Conservation (phyloP, 2,888 invertebrate genomes). For the Platycheirus albimanus region DNA sequence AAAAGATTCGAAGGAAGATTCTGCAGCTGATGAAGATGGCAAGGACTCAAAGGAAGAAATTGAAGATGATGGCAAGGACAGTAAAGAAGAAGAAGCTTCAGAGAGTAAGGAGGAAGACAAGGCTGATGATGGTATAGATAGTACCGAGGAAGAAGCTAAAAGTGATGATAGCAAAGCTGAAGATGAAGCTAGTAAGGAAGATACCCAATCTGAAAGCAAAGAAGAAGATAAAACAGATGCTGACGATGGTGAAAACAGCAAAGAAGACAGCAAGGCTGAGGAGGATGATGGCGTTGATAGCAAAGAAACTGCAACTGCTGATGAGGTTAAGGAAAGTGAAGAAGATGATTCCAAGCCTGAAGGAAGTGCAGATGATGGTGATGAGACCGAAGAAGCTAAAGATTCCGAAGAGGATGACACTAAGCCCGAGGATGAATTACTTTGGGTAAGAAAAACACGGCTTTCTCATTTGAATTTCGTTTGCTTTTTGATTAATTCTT, state of each 20-base stretch:
- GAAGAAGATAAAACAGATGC: constrained; percentile 74
- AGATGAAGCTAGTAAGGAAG: constrained; percentile 77
- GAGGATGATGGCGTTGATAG: constrained; percentile 82
- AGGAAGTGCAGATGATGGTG: constrained; percentile 74
- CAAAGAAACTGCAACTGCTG: constrained; percentile 72
- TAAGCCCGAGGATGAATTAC: constrained; percentile 86
- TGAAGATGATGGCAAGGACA: constrained; percentile 77
- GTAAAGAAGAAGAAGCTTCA: constrained; percentile 77
- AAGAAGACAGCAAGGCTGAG: constrained; percentile 76
- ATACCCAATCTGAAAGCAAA: constrained; percentile 78
- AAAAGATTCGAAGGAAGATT: constrained; percentile 77
- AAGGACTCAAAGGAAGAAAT: constrained; percentile 43
- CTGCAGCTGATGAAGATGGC: constrained; percentile 78
- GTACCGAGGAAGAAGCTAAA: constrained; percentile 81
- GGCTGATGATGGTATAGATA: constrained; percentile 77
- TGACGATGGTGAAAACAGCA: constrained; percentile 75
- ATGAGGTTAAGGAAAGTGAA: constrained; percentile 76
- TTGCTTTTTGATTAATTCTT: not conserved
- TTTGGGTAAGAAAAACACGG: constrained; percentile 83
- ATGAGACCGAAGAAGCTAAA: constrained; percentile 61
- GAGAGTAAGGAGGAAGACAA: constrained; percentile 58
- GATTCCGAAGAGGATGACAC: constrained; percentile 83
- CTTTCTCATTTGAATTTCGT: not conserved
- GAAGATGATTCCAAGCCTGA: constrained; percentile 76
- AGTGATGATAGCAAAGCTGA: constrained; percentile 80